Base-by-base conservation (phyloP, 2,888 invertebrate genomes). In the Autographa pulchrina region DNA sequence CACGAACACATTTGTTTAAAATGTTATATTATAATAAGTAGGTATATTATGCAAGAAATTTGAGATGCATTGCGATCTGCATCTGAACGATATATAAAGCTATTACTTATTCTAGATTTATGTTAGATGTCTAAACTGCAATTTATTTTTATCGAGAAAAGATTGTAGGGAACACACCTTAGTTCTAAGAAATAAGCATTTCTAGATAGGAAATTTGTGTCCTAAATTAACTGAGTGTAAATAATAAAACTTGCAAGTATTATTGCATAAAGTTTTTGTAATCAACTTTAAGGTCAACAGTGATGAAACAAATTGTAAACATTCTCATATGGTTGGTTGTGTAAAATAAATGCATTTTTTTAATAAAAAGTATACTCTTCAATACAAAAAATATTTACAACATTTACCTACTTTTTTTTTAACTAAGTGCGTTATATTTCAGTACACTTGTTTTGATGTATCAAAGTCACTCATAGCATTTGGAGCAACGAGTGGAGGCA, bases 401-500 rank as follows among this genome's bases (percentile, higher is more conserved):
- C 25, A 25, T 25, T 2, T 1, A 25, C 25, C 25, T 25, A 1
- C 25, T 25, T 3, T 25, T 25, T 25, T 25, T 25, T 2, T 25
- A 25, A 25, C 25, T 25, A 25, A 2, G 25, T 25, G 25, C 25
- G 25, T 25, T 25, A 54, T 16, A 61, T 96, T 97, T 75, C 93
- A 98, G 98, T 97, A 97, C 84, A 97, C 97, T 61, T 97, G 98
- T 89, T 97, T 98, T 84, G 97, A 97, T 92, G 96, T 97, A 14
- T 98, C 98, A 2, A 94, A 96, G 78, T 97, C 96, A 77, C 97
- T 97, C 81, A 96, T 98, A 78, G 96, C 97, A 65, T 97, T 98
- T 89, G 98, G 98, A 35, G 98, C 98, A 1, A 97, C 97, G 0
- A 98, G 98, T 84, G 98, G 98, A 68, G 98, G 98, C 32, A 94